Evolutionary conservation across 2,797 vertebrate species (phyloP).

Genomic region (Phoxinus dragarum): DNA sequence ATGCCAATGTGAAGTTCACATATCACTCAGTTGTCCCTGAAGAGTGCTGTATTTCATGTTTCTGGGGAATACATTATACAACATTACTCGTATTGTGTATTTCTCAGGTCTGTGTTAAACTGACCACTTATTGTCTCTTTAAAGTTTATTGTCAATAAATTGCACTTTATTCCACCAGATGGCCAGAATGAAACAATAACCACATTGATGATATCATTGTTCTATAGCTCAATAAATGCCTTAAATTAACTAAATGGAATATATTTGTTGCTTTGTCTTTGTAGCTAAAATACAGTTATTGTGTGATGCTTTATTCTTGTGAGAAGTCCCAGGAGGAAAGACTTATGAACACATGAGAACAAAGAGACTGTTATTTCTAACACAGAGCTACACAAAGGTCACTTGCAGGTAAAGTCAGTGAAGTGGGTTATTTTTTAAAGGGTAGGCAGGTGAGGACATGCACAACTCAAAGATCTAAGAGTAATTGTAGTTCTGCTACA

Average conservation of each 20-base stretch:
- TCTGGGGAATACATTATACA: slow-evolving; percentile 18
- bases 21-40: slow-evolving; percentile 8
- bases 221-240: slow-evolving; percentile 47
- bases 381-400: slow-evolving; percentile 44
- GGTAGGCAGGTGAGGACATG: slow-evolving; percentile 25
- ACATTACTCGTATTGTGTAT: background rate
- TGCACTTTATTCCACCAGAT: background rate
- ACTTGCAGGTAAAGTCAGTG: slow-evolving; percentile 37
- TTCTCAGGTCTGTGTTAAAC: background rate
- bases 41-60: background rate
- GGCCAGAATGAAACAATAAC: slow-evolving; percentile 62
- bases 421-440: slow-evolving; percentile 11
- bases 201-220: slow-evolving; percentile 65
- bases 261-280: slow-evolving; percentile 48
- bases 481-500: background rate
- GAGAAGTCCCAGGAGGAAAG: slow-evolving; percentile 59
- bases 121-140: background rate
- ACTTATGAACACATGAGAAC: slow-evolving; percentile 31
- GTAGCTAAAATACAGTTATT: slow-evolving; percentile 40
- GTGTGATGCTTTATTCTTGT: slow-evolving; percentile 35
- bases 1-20: background rate
- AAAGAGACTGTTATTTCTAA: slow-evolving; percentile 37
- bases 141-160: background rate
- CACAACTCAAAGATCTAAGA: background rate
- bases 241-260: slow-evolving; percentile 60